These are phyloP conservation scores for Squalus acanthias DNA, from an alignment of 2,797 vertebrate genomes.

Conservation along the genomic window DNA sequence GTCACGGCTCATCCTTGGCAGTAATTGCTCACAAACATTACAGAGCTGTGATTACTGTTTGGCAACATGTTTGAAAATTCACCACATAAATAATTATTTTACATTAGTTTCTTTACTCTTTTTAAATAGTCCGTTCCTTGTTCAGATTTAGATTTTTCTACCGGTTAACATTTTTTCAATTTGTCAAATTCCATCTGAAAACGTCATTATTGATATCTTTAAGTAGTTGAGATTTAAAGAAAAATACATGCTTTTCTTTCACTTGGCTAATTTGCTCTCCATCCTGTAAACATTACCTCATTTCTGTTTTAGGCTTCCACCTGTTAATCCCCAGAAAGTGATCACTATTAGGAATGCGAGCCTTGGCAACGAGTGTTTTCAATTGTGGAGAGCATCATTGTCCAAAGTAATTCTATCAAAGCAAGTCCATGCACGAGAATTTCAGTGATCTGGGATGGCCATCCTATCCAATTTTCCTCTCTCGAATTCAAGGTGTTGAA, in stretches of 20 bases:
- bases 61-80: background rate
- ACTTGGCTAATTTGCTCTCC: background rate
- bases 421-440: too few species aligned
- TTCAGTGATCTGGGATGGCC: too few species aligned
- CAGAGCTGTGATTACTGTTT: background rate
- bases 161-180: background rate
- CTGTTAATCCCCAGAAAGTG: background rate
- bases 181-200: background rate
- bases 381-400: background rate
- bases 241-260: background rate
- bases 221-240: background rate
- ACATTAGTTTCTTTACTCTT: background rate
- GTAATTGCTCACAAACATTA: background rate
- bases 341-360: background rate
- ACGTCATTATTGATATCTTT: background rate
- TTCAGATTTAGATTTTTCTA: background rate
- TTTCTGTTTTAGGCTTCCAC: background rate
- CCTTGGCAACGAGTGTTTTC: background rate
- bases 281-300: background rate
- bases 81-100: background rate
- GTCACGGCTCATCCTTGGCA: background rate
- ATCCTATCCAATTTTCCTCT: background rate
- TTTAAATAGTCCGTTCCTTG: background rate
- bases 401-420: background rate
- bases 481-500: background rate